Base-by-base conservation (phyloP, 1,140 invertebrate genomes). In the Cydia amplana region DNA sequence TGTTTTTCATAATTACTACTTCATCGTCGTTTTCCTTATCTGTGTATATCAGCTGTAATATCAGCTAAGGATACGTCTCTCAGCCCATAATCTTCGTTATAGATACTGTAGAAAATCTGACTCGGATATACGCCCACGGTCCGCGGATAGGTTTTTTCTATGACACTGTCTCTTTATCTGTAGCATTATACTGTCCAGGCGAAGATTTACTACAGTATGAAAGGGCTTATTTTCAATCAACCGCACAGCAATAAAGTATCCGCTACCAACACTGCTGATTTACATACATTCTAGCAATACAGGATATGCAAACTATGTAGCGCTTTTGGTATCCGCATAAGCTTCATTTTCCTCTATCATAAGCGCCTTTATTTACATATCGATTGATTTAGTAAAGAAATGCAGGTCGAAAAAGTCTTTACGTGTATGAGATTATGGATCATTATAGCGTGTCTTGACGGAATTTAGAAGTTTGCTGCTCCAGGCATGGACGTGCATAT, bases 401-500 rank as follows among this genome's bases (percentile, higher is more conserved):
- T 20, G 46, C 32, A 67, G 67, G 40, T 74, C 51, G 55, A 60
- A 55, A 10, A 79, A 23, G 70, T 70, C 80, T 77, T 77, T 80
- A 82, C 55, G 25, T 1, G 20, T 4, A 64, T 76, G n/a, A 18
- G 16, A 60, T 82, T 82, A 83, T 36, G 77, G 55, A 77, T 78
- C 77, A 67, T 46, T 46, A 36, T 78, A 28, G 14, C 49, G 10
- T 70, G n/a, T 72, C 73, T 70, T 75, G 32, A 10, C 16, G n/a
- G 65, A n/a, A 76, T 16, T 65, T 43, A 43, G 60, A 80, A 74
- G 40, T 76, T 78, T 78, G 81, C 76, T 74, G 79, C 82, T 76
- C 72, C 78, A 82, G 80, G 81, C 87, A 84, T 85, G 87, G 82
- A 84, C 82, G 78, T 81, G 88, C 86, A 89, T 91, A 91, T 91